Conservation (phyloP, 2,888 invertebrate species). For the Drosophila pegasa region DNA sequence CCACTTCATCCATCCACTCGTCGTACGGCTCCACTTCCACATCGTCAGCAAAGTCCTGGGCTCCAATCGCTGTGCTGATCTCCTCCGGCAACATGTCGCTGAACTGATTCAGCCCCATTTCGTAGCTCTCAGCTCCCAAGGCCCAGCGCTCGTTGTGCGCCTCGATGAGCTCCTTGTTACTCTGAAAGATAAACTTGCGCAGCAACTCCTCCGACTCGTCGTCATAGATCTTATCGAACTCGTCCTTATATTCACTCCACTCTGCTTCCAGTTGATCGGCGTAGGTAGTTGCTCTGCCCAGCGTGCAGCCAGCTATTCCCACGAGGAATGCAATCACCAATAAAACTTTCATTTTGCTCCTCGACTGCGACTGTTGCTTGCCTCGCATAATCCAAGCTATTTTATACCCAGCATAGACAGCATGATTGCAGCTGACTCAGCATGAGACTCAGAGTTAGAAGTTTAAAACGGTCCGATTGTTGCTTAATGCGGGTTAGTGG, state of each 20-base stretch:
- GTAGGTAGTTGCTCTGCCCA: slow-evolving; percentile 5
- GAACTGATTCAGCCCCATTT: slow-evolving; percentile 42
- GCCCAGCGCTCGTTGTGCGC: slow-evolving; percentile 32
- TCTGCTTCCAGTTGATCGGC: slow-evolving; percentile 4
- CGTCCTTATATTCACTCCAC: slow-evolving; percentile 25
- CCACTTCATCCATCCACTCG: background rate
- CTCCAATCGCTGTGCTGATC: background rate
- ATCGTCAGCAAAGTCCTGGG: background rate
- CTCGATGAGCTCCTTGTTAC: slow-evolving; percentile 26
- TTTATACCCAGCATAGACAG: slow-evolving; percentile 26
- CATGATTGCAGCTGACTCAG: slow-evolving; percentile 2
- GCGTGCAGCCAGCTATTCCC: slow-evolving; percentile 9
- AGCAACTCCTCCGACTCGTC: slow-evolving; percentile 13
- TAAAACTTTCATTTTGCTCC: slow-evolving; percentile 17
- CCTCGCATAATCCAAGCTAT: background rate
- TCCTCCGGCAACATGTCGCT: slow-evolving; percentile 29
- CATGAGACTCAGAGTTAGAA: too few relatives aligned
- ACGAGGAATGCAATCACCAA: slow-evolving; percentile 15
- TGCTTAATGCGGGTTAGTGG: slow-evolving; percentile 15
- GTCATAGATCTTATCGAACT: slow-evolving; percentile 28
- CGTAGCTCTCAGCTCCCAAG: slow-evolving; percentile 21
- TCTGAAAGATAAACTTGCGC: slow-evolving; percentile 24
- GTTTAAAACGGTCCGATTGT: background rate
- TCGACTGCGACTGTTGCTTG: slow-evolving; percentile 11
- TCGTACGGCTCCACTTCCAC: background rate